Evolutionary conservation across 92 coral and sea anemone genomes (phyloP), one percentile per base, ranked within the genome.

Genomic region (Palythoa caribaeorum): DNA sequence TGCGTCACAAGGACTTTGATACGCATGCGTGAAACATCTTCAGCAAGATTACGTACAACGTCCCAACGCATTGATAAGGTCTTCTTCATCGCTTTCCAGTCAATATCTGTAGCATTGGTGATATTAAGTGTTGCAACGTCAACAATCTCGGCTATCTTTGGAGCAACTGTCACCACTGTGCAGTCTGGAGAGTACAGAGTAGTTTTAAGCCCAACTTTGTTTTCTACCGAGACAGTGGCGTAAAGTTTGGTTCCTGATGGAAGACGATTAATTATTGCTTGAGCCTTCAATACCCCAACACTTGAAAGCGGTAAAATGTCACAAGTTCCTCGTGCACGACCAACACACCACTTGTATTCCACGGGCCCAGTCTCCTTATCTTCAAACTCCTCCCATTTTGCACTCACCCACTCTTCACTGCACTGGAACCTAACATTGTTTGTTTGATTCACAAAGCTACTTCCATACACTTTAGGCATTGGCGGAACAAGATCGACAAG

Each of bases 311-410:
- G 84, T 54, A 92, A 50, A 71, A 95, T 86, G 54, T 95, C 97
- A 85, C 99, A 97, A 5, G 21, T 48, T 16, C 93, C 96, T 55
- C 59, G 89, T 14, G 84, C 57, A 38, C 94, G 96, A 17, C 99
- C 99, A 38, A 94, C 98, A 73, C 99, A 97, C 93, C 95, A 92
- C 20, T 84, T 93, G 75, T 97, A 95, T 54, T 79, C 69, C 38
- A 57, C 84, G 14, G 93, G 71, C 37, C 91, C 90, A 87, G 94
- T 94, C 85, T 97, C 98, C 20, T 59, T 84, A 83, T 97, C 99
- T 55, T 91, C 90, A 86, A 94, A 94, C 84, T 92, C 94, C 75
- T 95, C 96, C 99, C 99, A 97, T 83, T 85, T 89, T 13, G 89
- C 87, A 50, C 90, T 83, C 59, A 95, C 70, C 20, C 94, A 87